Evolutionary conservation across 2,797 vertebrate genomes (phyloP), one percentile per base, ranked within the genome.

Genomic region (Halcyon leucocephala): DNA sequence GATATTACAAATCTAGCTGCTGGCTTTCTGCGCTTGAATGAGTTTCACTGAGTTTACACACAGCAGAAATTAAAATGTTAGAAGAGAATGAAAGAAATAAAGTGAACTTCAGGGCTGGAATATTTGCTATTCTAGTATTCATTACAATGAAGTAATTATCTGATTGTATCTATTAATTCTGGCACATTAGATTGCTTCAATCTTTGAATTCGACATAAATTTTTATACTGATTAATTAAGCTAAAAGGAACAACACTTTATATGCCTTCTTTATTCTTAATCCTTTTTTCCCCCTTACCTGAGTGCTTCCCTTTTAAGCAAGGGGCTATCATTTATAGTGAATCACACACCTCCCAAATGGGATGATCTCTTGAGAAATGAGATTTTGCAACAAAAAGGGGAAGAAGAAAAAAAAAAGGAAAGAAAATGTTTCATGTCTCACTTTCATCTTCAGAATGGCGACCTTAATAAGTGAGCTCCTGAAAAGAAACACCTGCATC

Each of bases 371-470:
- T 46, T 26, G 86, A 95, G 97, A 96, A 92, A 91, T 6, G 28
- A 92, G 86, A 86, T 62, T 96, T 87, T 92, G 78, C 55, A 74
- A 82, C 70, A 54, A 87, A 72, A 79, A 89, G 83, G 15, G 10
- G 25, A 29, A 10, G 90, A 14, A 19, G 58, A 48, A 51, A 26
- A 22, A 20, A 14, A 86, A 92, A 16, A 28, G 62, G 39, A 37
- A n/a, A 24, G 62, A 85, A 95, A 96, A 84, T 83, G 81, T 92
- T 97, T 95, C 66, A 89, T 61, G 71, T 83, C 42, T 96, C 33
- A 15, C 66, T 98, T 98, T 97, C 89, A 96, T 97, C 97, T 96
- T 83, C 71, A 33, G 84, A 92, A 95, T 78, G 93, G 55, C 20
- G 48, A 87, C 89, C 92, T 96, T 96, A 82, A 82, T 95, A 95